These are phyloP conservation scores for Helarctos malayanus DNA, from an alignment of 2,797 vertebrate genomes.

Conservation along the genomic window DNA sequence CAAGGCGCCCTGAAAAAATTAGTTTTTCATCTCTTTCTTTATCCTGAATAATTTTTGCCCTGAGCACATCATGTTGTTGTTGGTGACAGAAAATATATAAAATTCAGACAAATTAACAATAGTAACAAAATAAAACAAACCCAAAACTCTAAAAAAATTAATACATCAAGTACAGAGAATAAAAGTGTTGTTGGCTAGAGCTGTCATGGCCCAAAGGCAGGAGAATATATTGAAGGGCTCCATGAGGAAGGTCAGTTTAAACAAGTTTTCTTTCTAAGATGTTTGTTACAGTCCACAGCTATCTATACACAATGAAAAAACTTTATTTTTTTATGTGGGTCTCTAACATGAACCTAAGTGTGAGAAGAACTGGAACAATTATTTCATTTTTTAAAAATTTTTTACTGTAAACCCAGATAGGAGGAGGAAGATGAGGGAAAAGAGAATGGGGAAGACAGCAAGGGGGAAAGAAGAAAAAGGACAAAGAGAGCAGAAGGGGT, in stretches of 20 bases:
- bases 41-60: background rate
- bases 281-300: background rate
- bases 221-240: background rate
- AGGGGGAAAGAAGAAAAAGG: background rate
- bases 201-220: background rate
- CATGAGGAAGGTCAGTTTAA: background rate
- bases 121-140: background rate
- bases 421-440: background rate
- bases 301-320: background rate
- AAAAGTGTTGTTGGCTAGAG: background rate
- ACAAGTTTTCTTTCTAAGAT: background rate
- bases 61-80: background rate
- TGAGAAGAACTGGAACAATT: background rate
- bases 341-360: background rate
- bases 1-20: background rate
- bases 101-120: background rate
- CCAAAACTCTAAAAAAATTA: background rate
- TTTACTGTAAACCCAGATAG: background rate
- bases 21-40: background rate
- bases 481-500: background rate
- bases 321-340: background rate
- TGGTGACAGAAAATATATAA: background rate
- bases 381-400: background rate
- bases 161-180: background rate
- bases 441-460: background rate